Evolutionary conservation across 2,797 vertebrate genomes (phyloP), one percentile per base, ranked within the genome.

Genomic region (Enteromius treurensis): DNA sequence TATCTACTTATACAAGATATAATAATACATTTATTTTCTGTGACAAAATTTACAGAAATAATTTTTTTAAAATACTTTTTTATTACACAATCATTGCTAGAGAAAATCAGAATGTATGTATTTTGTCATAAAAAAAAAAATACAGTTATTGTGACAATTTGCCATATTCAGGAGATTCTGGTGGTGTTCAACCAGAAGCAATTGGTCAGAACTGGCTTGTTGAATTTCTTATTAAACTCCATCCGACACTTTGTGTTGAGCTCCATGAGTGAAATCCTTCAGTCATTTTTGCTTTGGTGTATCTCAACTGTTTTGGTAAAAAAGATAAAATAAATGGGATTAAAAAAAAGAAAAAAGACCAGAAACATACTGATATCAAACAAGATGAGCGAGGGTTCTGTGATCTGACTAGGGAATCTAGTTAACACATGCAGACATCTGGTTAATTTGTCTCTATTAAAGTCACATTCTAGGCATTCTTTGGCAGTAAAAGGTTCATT

Each of bases 341-440:
- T 8, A 4, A 1, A 70, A 51, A 73, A 17, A 71, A 47, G 15
- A 23, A 1, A 0, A 74, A 74, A 71, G 23, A 73, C 23, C 3
- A 74, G 11, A 74, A 6, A n/a, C 1, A 37, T n/a, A 58, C 55
- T 29, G 37, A 29, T 55, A 1, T 60, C n/a, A 40, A 60, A 58
- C 55, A 60, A 60, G 15, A 64, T 78, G 15, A 21, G 55, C 64
- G 42, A 80, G 51, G 5, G 4, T 45, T 78, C 53, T 47, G 60
- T 65, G 60, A 14, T 49, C 11, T 78, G 40, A 23, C 68, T 34
- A 42, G 32, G 4, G 51, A 42, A 53, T 70, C 74, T 68, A 40
- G 21, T 55, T 8, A 78, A 92, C 92, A 93, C 91, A 90, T 91
- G 91, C 90, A 90, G 92, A 94, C 93, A 93, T 93, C 92, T 95